These are phyloP conservation scores for Epizoanthus ramosus DNA, from an alignment of 92 coral and sea anemone species.

Conservation along the genomic window DNA sequence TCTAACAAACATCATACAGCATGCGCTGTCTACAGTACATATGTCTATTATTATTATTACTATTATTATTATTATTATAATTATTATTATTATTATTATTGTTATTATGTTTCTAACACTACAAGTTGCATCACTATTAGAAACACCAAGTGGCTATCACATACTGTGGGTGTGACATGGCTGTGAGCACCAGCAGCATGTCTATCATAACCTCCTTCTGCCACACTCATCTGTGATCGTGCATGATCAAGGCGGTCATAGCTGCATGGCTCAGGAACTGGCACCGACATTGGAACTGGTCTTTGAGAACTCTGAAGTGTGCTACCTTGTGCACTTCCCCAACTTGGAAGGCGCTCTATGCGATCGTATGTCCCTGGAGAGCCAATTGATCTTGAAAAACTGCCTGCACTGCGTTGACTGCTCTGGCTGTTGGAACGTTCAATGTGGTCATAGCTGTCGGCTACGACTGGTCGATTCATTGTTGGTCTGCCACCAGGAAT, in stretches of 20 bases:
- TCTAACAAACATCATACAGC: neutral
- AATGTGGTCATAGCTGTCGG: conserved; percentile 69
- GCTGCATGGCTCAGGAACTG: conserved; percentile 35
- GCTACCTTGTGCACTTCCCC: conserved; percentile 57
- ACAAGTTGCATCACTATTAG: neutral
- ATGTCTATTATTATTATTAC: too few relatives aligned
- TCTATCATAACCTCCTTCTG: conserved; percentile 67
- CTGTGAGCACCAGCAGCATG: conserved; percentile 58
- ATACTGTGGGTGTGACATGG: conserved; percentile 61
- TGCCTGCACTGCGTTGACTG: conserved; percentile 82
- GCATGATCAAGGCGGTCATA: conserved; percentile 76
- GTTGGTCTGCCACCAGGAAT: conserved; percentile 46
- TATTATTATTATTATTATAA: too few relatives aligned
- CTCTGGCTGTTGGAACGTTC: conserved; percentile 81
- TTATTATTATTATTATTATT: too few relatives aligned
- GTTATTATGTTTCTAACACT: conserved; percentile 30
- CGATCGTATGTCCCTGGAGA: conserved; percentile 69
- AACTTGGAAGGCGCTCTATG: conserved; percentile 77
- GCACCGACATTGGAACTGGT: conserved; percentile 28
- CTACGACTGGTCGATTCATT: conserved; percentile 27
- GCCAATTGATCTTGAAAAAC: conserved; percentile 63
- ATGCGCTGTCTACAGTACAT: too few relatives aligned
- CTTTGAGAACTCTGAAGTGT: neutral
- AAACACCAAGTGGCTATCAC: conserved; percentile 38
- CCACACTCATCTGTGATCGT: conserved; percentile 58